These are phyloP conservation scores for Paraescarpia echinospica DNA, from an alignment of 1,140 invertebrate species.

Conservation along the genomic window DNA sequence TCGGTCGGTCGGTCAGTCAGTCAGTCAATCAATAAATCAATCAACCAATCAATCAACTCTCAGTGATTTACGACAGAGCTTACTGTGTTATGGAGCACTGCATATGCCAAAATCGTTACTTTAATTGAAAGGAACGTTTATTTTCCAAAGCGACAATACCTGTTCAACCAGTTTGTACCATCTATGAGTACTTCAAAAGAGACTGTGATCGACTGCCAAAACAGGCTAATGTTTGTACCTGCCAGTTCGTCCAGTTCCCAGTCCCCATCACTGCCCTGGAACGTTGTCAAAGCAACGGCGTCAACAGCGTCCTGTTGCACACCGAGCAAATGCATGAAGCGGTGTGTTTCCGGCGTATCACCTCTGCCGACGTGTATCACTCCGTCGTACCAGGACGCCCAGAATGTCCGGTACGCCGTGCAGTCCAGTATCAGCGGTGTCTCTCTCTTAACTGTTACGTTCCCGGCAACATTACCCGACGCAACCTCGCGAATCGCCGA, in stretches of 20 bases:
- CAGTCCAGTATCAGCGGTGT: conserved; percentile 20
- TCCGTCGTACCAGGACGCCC: conserved; percentile 23
- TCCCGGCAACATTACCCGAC: neutral
- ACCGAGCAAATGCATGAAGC: neutral
- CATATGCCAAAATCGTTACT: neutral
- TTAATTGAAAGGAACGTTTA: neutral
- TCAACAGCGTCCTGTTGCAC: neutral
- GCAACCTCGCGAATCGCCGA: neutral
- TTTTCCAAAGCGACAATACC: neutral
- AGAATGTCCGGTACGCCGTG: conserved; percentile 22
- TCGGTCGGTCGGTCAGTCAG: too few relatives aligned
- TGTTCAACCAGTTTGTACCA: neutral
- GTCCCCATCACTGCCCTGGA: neutral
- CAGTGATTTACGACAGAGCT: neutral
- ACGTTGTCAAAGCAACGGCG: neutral
- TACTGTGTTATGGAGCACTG: neutral
- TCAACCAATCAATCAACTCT: too few relatives aligned
- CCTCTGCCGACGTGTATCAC: conserved; percentile 8
- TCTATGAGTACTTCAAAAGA: neutral
- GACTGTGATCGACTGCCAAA: neutral
- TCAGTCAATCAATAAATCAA: too few relatives aligned
- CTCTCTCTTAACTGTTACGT: neutral
- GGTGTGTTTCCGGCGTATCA: neutral
- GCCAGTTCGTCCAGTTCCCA: neutral
- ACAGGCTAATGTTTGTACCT: neutral